A percentile compares a stretch with the other conserved stretches of the same genome.
These are phyloP conservation scores for Aldrovandia affinis DNA, from an alignment of 2,797 vertebrate genomes.

Conservation along the genomic window DNA sequence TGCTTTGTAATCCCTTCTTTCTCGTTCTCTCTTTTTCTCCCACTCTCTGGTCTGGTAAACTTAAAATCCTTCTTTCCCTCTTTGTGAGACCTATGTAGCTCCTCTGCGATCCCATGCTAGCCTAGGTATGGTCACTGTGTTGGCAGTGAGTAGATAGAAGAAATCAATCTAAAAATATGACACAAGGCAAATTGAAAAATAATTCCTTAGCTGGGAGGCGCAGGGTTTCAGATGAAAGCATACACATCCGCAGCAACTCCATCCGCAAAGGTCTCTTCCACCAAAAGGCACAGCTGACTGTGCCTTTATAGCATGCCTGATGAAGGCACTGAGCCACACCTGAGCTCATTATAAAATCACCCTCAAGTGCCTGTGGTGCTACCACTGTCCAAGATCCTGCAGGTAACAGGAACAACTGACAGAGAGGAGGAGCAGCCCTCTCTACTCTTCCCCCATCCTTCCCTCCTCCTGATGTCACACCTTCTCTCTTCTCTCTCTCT, in stretches of 20 bases:
- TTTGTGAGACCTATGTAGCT: not conserved
- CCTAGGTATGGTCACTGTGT: not conserved
- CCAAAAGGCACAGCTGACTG: too few species aligned
- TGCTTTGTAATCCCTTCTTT: not conserved
- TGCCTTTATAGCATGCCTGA: too few species aligned
- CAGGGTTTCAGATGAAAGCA: too few species aligned
- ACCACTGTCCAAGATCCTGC: not conserved
- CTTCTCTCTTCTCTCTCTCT: constrained; percentile 1
- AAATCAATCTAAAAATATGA: not conserved
- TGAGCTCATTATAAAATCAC: too few species aligned
- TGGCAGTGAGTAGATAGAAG: not conserved
- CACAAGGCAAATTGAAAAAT: too few species aligned
- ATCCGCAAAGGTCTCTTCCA: too few species aligned
- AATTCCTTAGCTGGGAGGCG: too few species aligned
- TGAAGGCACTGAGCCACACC: too few species aligned
- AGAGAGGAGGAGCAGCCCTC: not conserved
- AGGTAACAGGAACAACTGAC: not conserved
- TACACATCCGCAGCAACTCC: too few species aligned
- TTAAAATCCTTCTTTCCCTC: not conserved
- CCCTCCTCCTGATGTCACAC: too few species aligned
- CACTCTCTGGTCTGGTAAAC: not conserved
- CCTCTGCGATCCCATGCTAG: not conserved
- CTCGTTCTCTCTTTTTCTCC: too few species aligned
- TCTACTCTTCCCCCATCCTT: not conserved
- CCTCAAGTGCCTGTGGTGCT: not conserved